phyloP scores from a whole-genome alignment of 2,113 vertebrate genomes.

The Sialia sialis region DNA sequence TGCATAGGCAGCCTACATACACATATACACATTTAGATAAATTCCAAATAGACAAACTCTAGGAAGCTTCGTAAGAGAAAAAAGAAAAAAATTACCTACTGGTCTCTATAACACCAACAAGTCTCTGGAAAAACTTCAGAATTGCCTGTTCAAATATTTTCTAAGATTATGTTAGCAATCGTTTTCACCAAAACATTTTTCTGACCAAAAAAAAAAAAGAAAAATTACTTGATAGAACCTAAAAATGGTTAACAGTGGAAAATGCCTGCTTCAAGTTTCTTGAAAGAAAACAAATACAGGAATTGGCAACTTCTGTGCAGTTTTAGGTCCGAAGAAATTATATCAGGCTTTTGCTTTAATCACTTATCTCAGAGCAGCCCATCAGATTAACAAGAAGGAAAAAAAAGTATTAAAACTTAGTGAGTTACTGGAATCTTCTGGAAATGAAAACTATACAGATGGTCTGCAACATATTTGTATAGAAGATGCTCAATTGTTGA shows the following conservation, averaged over 20 bases:
- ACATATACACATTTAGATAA: background rate
- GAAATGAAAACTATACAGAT: slow-evolving; percentile 66
- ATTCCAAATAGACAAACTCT: background rate
- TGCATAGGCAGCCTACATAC: background rate
- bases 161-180: background rate
- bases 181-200: background rate
- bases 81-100: slow-evolving; percentile 13
- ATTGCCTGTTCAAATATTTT: background rate
- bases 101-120: background rate
- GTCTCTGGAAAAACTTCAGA: background rate
- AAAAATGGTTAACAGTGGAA: background rate
- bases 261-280: background rate
- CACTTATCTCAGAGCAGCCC: slow-evolving; percentile 22
- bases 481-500: slow-evolving; percentile 59
- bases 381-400: slow-evolving; percentile 27
- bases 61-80: background rate
- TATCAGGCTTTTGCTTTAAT: slow-evolving; percentile 23
- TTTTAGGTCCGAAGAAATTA: slow-evolving; percentile 25
- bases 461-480: slow-evolving; percentile 63
- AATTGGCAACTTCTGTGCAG: slow-evolving; percentile 11
- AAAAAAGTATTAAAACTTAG: slow-evolving; percentile 45
- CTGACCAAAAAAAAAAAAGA: background rate
- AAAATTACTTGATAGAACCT: background rate
- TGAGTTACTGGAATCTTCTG: slow-evolving; percentile 64
- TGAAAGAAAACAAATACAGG: slow-evolving; percentile 19